Conservation (phyloP, 2,888 invertebrate genomes). For the Lasioglossum figueresi region DNA sequence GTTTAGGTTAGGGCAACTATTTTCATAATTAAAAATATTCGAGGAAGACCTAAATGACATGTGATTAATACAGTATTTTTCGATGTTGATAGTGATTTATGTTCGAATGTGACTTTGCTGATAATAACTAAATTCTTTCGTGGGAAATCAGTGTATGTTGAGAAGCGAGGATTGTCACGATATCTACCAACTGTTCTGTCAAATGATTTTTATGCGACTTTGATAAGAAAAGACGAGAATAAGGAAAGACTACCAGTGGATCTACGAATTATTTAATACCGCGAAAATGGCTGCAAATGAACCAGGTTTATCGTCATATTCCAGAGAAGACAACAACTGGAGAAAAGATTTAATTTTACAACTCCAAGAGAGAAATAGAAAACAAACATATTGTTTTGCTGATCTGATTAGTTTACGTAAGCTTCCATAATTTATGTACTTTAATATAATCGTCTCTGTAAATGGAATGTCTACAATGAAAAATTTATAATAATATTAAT, state of each 20-base stretch:
- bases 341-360: slow-evolving; percentile 89
- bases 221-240: slow-evolving; percentile 54
- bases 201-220: slow-evolving; percentile 57
- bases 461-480: neutral
- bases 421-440: slow-evolving; percentile 74
- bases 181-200: slow-evolving; percentile 39
- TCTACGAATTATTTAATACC: slow-evolving; percentile 27
- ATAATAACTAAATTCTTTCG: slow-evolving; percentile 23
- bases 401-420: slow-evolving; percentile 93
- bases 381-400: slow-evolving; percentile 90
- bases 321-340: slow-evolving; percentile 86
- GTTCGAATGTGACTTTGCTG: slow-evolving; percentile 34
- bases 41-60: slow-evolving; percentile 68
- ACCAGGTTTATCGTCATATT: slow-evolving; percentile 67
- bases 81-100: slow-evolving; percentile 34
- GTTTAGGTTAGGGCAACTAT: slow-evolving; percentile 77
- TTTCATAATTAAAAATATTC: slow-evolving; percentile 74
- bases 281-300: slow-evolving; percentile 77
- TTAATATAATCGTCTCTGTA: neutral
- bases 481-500: neutral
- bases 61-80: slow-evolving; percentile 62
- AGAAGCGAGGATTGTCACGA: slow-evolving; percentile 50
- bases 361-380: slow-evolving; percentile 90
- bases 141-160: slow-evolving; percentile 18
- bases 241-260: slow-evolving; percentile 21